Percentiles rank a stretch among this genome's conserved stretches.
Evolutionary conservation across 2,888 invertebrate species (phyloP).

Genomic region (Margaritifera margaritifera): DNA sequence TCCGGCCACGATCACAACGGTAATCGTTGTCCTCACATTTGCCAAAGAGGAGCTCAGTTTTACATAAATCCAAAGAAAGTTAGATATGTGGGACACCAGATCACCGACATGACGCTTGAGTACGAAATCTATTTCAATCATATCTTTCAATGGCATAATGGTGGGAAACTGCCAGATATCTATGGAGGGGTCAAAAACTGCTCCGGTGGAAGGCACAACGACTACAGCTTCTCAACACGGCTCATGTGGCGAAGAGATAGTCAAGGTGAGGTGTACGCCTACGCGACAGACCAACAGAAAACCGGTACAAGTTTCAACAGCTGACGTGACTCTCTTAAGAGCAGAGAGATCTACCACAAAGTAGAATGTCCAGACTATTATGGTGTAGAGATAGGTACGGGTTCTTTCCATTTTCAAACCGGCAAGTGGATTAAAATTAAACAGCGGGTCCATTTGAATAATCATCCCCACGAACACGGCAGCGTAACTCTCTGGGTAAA

Average conservation of each 20-base stretch:
- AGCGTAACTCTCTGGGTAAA: conserved; percentile 45
- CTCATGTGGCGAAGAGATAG: conserved; percentile 58
- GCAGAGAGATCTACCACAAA: conserved; percentile 1
- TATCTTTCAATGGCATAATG: conserved; percentile 26
- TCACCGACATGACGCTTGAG: conserved; percentile 27
- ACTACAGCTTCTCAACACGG: conserved; percentile 52
- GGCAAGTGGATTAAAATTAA: conserved; percentile 49
- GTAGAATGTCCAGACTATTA: conserved; percentile 8
- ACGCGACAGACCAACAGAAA: conserved; percentile 43
- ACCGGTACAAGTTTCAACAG: conserved; percentile 15
- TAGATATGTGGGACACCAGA: neutral
- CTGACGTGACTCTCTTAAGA: conserved; percentile 11
- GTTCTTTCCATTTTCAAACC: conserved; percentile 24
- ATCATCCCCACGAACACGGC: conserved; percentile 42
- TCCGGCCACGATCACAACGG: too few relatives aligned
- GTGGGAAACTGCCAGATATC: conserved; percentile 58
- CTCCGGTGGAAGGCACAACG: conserved; percentile 47
- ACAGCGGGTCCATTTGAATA: conserved; percentile 50
- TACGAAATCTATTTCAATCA: conserved; percentile 38
- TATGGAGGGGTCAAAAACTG: conserved; percentile 45
- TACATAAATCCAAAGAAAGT: conserved; percentile 20
- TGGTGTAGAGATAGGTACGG: conserved; percentile 29
- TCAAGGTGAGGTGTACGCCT: conserved; percentile 55
- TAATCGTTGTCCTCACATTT: neutral
- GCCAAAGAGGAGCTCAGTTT: conserved; percentile 34